Conservation (phyloP, 2,797 vertebrate genomes). For the Gambelia wislizenii region DNA sequence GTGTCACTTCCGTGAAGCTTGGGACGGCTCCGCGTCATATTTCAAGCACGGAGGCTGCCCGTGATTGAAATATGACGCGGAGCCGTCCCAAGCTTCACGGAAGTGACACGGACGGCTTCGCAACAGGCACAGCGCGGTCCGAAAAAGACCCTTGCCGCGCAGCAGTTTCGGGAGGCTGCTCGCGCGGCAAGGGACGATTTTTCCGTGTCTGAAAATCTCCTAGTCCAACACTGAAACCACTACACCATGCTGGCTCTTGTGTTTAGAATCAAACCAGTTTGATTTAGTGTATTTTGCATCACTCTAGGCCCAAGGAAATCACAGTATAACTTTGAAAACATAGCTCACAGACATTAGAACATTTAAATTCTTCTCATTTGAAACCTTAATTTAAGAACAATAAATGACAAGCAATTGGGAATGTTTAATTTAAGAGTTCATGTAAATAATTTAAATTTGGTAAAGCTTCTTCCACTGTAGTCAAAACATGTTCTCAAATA, state of each 20-base stretch:
- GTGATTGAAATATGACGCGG: too few relatives aligned
- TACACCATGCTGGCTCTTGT: neutral
- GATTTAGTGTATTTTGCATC: neutral
- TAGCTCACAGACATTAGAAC: constrained; percentile 40
- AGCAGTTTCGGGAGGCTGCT: too few relatives aligned
- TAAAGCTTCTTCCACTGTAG: constrained; percentile 59
- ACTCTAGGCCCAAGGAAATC: neutral
- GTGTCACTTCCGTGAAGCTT: too few relatives aligned
- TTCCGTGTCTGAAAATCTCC: too few relatives aligned
- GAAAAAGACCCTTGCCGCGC: too few relatives aligned
- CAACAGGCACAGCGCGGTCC: too few relatives aligned
- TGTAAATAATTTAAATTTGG: constrained; percentile 71
- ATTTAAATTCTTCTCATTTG: constrained; percentile 39
- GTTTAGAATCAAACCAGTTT: constrained; percentile 13
- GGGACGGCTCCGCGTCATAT: too few relatives aligned
- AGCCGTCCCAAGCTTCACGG: too few relatives aligned
- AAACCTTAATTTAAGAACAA: constrained; percentile 38
- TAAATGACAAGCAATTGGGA: constrained; percentile 50
- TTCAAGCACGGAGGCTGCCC: too few relatives aligned
- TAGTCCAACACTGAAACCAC: too few relatives aligned
- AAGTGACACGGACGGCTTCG: too few relatives aligned
- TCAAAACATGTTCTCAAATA: constrained; percentile 74
- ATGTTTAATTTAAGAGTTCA: constrained; percentile 53
- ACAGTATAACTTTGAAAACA: constrained; percentile 29
- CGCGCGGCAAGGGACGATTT: too few relatives aligned